Evolutionary conservation across 2,113 vertebrate species (phyloP).

Genomic region (Megaceryle maxima): DNA sequence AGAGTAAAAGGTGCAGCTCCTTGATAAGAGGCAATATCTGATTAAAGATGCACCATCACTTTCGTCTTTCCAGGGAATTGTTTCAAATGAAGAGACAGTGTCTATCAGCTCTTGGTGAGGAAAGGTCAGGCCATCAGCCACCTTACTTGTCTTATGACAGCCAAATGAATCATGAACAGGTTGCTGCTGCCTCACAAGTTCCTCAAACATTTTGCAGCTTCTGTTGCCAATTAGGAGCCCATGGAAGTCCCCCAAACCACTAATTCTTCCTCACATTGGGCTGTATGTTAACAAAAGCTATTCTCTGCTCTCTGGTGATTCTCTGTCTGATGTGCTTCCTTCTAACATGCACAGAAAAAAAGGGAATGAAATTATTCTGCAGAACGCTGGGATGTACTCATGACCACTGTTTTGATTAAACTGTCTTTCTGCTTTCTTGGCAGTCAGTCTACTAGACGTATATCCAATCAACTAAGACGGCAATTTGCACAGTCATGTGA

Average conservation of each 20-base stretch:
- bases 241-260: neutral
- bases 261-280: neutral
- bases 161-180: neutral
- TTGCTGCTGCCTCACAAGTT: neutral
- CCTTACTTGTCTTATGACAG: neutral
- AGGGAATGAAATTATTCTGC: neutral
- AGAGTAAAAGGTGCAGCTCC: slow-evolving; percentile 52
- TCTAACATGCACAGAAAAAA: neutral
- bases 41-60: slow-evolving; percentile 18
- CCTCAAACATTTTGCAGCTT: neutral
- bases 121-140: neutral
- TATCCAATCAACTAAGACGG: neutral
- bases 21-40: slow-evolving; percentile 31
- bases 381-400: neutral
- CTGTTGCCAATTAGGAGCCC: neutral
- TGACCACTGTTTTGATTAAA: neutral
- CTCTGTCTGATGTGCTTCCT: neutral
- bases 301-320: neutral
- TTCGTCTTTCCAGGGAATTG: neutral
- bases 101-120: neutral
- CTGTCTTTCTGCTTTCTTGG: neutral
- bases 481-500: neutral
- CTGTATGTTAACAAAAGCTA: neutral
- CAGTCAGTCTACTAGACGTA: neutral
- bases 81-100: neutral